Percentiles rank a stretch among this genome's conserved stretches.
Evolutionary conservation across 2,797 vertebrate genomes (phyloP).

Genomic region (Peromyscus nudipes): DNA sequence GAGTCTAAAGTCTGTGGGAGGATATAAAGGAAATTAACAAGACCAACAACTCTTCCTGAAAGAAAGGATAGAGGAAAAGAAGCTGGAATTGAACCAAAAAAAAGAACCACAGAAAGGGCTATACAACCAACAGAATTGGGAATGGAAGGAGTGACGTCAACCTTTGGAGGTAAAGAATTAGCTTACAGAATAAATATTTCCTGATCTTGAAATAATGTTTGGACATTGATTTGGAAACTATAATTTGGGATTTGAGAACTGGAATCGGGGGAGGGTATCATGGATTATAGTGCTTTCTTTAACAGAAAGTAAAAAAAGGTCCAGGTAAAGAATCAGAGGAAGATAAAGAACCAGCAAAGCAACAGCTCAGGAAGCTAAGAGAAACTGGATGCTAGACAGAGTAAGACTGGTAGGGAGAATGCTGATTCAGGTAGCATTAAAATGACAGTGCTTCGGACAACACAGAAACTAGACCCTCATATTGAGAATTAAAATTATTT

Average conservation of each 20-base stretch:
- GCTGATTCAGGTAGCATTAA: neutral
- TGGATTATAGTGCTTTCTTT: neutral
- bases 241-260: conserved; percentile 33
- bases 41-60: neutral
- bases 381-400: neutral
- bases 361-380: neutral
- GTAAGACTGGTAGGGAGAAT: neutral
- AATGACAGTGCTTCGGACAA: neutral
- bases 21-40: neutral
- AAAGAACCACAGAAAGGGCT: neutral
- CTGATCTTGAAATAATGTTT: neutral
- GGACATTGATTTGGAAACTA: conserved; percentile 1
- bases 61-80: neutral
- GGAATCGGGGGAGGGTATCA: neutral
- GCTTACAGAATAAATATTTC: neutral
- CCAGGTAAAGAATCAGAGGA: neutral
- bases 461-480: neutral
- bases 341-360: neutral
- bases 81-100: neutral
- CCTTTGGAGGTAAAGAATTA: neutral
- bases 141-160: neutral
- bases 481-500: conserved; percentile 44
- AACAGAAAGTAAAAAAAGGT: neutral
- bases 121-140: neutral
- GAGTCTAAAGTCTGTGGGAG: too few relatives aligned